Base-by-base conservation (phyloP, 2,797 vertebrate species). In the Zenarchopterus dispar region DNA sequence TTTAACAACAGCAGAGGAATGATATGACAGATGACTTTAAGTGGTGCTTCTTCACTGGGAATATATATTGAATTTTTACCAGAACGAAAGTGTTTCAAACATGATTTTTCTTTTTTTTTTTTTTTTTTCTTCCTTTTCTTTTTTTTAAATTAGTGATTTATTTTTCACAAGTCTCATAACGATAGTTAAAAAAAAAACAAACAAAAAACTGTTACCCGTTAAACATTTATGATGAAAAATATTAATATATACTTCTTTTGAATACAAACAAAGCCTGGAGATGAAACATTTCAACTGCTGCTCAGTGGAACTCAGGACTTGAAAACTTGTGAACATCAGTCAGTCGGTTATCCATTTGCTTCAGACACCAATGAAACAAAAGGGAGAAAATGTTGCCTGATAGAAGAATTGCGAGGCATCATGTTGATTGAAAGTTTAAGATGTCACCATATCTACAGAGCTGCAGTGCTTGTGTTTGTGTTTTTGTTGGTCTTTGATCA, bases 281-380 rank as follows among this genome's bases (percentile, higher is more conserved):
- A 95, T 95, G 93, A 92, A 86, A 94, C 94, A 96, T 96, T 94
- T 95, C 94, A 94, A 90, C 95, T 97, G 97, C 97, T 98, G 96
- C 97, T 98, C 95, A 93, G 94, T 93, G 93, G 95, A 93, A 96
- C 97, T 99, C 97, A 98, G 97, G 97, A 94, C 91, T 88, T 93
- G 93, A 93, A 94, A 90, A 92, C 91, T 86, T 94, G 87, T 91
- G 88, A 92, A 88, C 77, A 84, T 82, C 66, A 72, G 78, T 83
- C 71, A 41, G 78, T 82, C 71, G 31, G 55, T 78, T 67, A 65
- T 84, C 74, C 80, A 79, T 70, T 81, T 49, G 77, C 67, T 90
- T 89, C 67, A 56, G 57, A 61, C n/a, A 6, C 67, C 39, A 75
- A 62, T 5, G 59, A 80, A 77, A 85, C 71, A 76, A 88, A 78